Percentiles rank a stretch among this genome's conserved stretches.
Evolutionary conservation across 2,888 invertebrate species (phyloP).

Genomic region (Ennomos fuscantarius): DNA sequence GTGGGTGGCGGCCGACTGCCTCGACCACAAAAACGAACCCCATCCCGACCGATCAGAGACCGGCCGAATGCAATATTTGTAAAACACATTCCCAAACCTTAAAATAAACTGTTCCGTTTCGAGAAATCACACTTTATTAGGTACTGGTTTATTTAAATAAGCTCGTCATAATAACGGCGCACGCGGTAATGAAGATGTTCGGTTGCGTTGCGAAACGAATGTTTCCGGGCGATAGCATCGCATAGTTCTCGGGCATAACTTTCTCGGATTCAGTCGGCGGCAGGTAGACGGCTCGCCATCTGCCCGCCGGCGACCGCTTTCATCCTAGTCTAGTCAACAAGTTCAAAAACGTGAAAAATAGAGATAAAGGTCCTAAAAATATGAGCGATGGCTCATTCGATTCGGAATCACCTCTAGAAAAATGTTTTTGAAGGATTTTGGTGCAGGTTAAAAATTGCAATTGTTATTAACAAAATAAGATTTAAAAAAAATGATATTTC

Average conservation of each 20-base stretch:
- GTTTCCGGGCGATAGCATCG: constrained; percentile 59
- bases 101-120: constrained; percentile 33
- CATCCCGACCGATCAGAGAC: constrained; percentile 34
- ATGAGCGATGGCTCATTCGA: no score
- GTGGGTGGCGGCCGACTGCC: constrained; percentile 70
- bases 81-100: constrained; percentile 17
- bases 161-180: constrained; percentile 40
- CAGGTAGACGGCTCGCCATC: constrained; percentile 74
- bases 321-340: no score
- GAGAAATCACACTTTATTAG: constrained; percentile 28
- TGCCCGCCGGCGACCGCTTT: constrained; percentile 80
- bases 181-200: constrained; percentile 51
- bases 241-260: constrained; percentile 56
- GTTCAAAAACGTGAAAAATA: no score
- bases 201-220: constrained; percentile 59
- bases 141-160: constrained; percentile 27
- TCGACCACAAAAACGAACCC: constrained; percentile 67
- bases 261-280: constrained; percentile 57
- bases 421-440: no score
- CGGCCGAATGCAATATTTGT: constrained; percentile 21
- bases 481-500: no score
- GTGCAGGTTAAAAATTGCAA: no score
- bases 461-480: no score
- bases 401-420: no score
- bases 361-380: no score